Conservation (phyloP, 2,888 invertebrate genomes). For the Polydrusus tereticollis region DNA sequence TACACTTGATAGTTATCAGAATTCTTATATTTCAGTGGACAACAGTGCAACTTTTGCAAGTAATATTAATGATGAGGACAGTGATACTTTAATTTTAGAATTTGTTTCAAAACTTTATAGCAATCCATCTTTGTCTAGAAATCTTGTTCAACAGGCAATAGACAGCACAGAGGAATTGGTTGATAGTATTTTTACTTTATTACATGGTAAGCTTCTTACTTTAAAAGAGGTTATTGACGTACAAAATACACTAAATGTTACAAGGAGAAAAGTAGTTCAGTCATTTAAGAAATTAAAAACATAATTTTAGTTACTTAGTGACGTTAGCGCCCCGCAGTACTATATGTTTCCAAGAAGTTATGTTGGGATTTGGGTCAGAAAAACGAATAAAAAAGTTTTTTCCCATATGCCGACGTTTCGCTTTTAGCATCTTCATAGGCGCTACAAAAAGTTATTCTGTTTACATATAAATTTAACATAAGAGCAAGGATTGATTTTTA, state of each 20-base stretch:
- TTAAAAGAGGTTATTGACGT: not conserved
- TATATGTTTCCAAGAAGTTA: too few relatives aligned
- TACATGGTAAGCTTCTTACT: not conserved
- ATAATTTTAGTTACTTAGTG: not conserved
- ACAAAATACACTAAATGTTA: not conserved
- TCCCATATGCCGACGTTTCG: too few relatives aligned
- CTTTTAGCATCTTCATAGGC: too few relatives aligned
- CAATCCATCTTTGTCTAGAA: constrained; percentile 1
- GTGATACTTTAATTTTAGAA: not conserved
- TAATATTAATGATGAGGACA: not conserved
- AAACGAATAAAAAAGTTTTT: too few relatives aligned
- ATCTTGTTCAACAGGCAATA: constrained; percentile 11
- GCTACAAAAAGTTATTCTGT: too few relatives aligned
- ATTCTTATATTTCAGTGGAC: not conserved
- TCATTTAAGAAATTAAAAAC: not conserved
- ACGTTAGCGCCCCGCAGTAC: not conserved
- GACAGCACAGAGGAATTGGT: constrained; percentile 12
- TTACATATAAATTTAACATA: too few relatives aligned
- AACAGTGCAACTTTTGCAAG: not conserved
- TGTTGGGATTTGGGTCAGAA: too few relatives aligned
- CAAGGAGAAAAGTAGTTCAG: not conserved
- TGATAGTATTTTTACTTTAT: constrained; percentile 10
- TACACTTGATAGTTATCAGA: not conserved
- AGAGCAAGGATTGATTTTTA: too few relatives aligned
- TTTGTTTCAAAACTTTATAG: constrained; percentile 4